Conservation (phyloP, 2,113 vertebrate species). For the Numida meleagris region DNA sequence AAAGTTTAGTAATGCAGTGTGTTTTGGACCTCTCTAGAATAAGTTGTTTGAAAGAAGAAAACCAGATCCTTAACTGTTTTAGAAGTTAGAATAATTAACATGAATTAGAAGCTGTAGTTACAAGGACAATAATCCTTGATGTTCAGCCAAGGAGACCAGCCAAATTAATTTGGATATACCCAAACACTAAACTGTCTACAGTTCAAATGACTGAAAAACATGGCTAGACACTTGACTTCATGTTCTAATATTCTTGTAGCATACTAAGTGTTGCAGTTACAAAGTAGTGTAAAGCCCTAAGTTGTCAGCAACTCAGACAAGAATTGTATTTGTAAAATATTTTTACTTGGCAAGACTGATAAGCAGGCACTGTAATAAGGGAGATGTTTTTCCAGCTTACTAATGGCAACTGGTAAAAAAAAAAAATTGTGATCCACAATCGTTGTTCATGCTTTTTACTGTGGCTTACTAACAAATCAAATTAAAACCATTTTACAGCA, state of each 20-base stretch:
- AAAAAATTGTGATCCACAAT: not conserved
- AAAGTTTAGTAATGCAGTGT: not conserved
- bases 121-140: not conserved
- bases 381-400: not conserved
- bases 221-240: too few relatives aligned
- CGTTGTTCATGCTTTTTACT: not conserved
- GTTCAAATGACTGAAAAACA: not conserved
- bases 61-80: not conserved
- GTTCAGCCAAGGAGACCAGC: not conserved
- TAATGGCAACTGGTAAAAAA: not conserved
- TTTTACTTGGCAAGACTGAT: not conserved
- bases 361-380: not conserved
- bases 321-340: not conserved
- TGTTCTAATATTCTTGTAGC: too few relatives aligned
- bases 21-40: not conserved
- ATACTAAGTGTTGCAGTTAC: too few relatives aligned
- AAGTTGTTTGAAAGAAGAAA: not conserved
- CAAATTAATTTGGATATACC: not conserved
- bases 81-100: not conserved
- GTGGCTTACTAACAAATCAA: not conserved
- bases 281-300: not conserved
- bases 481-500: not conserved
- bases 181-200: not conserved
- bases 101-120: not conserved
- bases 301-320: not conserved